Base-by-base conservation (phyloP, 2,888 invertebrate genomes). In the Dynastes tityus region DNA sequence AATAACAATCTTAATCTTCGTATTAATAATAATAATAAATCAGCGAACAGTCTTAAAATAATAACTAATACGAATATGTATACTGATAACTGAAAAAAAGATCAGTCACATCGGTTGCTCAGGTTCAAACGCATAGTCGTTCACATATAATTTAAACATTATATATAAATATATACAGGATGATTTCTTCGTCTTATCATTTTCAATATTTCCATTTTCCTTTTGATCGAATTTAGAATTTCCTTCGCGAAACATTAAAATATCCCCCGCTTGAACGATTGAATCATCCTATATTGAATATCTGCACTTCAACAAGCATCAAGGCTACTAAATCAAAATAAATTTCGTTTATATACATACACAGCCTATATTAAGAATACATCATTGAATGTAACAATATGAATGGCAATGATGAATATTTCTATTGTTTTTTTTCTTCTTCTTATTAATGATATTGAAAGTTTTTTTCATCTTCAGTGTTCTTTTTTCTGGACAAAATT, bases 31-130 rank as follows among this genome's bases (percentile, higher is more conserved):
- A 68, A 68, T 68, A 27, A 68, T 83, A 85, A 58, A 85, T 84
- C 87, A 88, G 87, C 87, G 87, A 88, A 88, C 88, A 88, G 88
- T 88, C 88, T 88, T 88, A 88, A 87, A 85, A 83, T 86, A 85
- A 83, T 86, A 88, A 87, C 86, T 87, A 45, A 45, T 87, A 68
- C 55, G 22, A 58, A 40, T 63, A 55, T 22, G 87, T 82, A 85
- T 86, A 87, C 85, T 87, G 87, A 88, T 87, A 88, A 88, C 86
- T 87, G 86, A 88, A 86, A 83, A 82, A 73, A 74, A 83, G 82
- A 84, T 85, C 85, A 83, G 84, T 85, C 84, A 84, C 81, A 79
- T 85, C 8, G 84, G 87, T 86, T 87, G 88, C 87, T 87, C 86
- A 81, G 86, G 86, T 80, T 79, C 70, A 71, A 51, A 67, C 78